phyloP scores from a whole-genome alignment of 2,113 vertebrate species.

The Canis aureus region DNA sequence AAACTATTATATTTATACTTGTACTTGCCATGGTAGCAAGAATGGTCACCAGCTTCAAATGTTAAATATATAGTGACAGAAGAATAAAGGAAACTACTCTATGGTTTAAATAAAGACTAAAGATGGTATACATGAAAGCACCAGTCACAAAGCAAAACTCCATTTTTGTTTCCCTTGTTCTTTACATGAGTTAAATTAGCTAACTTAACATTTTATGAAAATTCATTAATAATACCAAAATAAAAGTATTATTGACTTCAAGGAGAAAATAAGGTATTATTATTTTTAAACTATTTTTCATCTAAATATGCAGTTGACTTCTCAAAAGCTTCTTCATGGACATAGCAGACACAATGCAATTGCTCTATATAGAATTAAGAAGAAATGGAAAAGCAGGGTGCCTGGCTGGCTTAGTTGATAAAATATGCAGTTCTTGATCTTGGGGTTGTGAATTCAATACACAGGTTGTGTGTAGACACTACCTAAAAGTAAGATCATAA shows the following conservation, averaged over 20 bases:
- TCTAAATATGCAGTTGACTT: background rate
- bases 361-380: background rate
- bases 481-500: background rate
- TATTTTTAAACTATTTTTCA: slow-evolving; percentile 41
- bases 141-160: background rate
- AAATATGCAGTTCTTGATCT: background rate
- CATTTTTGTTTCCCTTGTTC: background rate
- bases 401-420: background rate
- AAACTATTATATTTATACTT: background rate
- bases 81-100: background rate
- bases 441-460: background rate
- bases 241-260: slow-evolving; percentile 34
- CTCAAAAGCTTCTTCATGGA: background rate
- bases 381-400: background rate
- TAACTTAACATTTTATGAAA: slow-evolving; percentile 30
- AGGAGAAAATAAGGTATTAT: background rate
- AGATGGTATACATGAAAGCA: background rate
- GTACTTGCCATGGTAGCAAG: background rate
- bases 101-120: background rate
- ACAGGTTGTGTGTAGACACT: background rate
- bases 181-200: background rate
- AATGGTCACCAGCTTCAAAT: background rate
- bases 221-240: slow-evolving; percentile 12
- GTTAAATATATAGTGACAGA: background rate
- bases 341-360: background rate